Conservation (phyloP, 2,888 invertebrate species). For the Cataglyphis cursor region DNA sequence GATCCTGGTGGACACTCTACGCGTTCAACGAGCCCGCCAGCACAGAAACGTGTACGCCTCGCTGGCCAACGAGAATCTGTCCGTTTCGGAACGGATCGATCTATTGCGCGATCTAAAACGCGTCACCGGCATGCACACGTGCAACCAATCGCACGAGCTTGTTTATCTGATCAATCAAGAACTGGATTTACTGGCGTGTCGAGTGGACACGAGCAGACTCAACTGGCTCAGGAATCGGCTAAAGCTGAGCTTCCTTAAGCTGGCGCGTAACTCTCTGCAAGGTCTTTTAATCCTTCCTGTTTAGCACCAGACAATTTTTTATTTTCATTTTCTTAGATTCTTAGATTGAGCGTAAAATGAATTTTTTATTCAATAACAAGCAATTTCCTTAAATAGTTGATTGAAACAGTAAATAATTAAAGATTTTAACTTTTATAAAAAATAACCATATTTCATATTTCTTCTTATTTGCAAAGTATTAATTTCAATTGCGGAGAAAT, state of each 20-base stretch:
- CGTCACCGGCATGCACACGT: conserved; percentile 89
- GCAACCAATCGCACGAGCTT: conserved; percentile 88
- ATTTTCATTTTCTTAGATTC: not conserved
- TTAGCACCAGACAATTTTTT: not conserved
- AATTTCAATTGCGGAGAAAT: not conserved
- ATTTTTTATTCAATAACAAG: not conserved
- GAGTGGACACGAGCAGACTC: conserved; percentile 89
- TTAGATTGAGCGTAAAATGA: not conserved
- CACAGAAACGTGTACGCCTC: conserved; percentile 91
- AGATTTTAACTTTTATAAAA: not conserved
- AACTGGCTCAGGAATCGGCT: conserved; percentile 91
- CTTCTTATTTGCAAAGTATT: not conserved
- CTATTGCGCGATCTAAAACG: conserved; percentile 91
- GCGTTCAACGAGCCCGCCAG: conserved; percentile 92
- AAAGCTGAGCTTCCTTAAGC: conserved; percentile 59
- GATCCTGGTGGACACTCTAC: conserved; percentile 94
- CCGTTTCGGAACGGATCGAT: conserved; percentile 90
- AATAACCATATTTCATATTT: not conserved
- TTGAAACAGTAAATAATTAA: not conserved
- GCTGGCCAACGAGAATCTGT: conserved; percentile 88
- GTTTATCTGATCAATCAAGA: conserved; percentile 91
- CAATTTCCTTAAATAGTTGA: not conserved
- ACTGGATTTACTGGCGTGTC: conserved; percentile 90
- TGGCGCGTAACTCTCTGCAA: conserved; percentile 61
- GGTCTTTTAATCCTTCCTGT: not conserved